These are phyloP conservation scores for Nomada fucata DNA, from an alignment of 2,888 invertebrate genomes.

Conservation along the genomic window DNA sequence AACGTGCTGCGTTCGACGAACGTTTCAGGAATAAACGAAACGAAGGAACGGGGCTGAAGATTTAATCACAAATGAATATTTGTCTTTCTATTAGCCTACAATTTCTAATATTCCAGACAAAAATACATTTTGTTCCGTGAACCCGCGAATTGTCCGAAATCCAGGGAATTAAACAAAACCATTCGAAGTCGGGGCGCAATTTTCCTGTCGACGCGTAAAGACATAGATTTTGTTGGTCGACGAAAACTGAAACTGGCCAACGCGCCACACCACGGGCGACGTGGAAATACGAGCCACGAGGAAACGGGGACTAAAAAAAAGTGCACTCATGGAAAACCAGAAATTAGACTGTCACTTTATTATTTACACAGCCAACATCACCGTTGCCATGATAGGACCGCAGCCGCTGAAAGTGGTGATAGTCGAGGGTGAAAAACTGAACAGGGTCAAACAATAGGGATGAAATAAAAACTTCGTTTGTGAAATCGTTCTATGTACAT, in stretches of 20 bases:
- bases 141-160: background rate
- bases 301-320: background rate
- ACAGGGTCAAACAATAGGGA: slow-evolving; percentile 17
- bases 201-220: background rate
- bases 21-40: no score
- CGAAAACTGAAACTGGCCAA: background rate
- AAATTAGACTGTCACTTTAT: slow-evolving; percentile 26
- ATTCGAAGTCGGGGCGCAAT: background rate
- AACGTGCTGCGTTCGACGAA: no score
- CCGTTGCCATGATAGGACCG: background rate
- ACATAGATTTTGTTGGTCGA: slow-evolving; percentile 7
- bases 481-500: slow-evolving; percentile 2
- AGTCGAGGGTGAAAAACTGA: background rate
- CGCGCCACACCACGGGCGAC: background rate
- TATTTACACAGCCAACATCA: slow-evolving; percentile 4
- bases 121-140: slow-evolving; percentile 7
- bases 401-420: background rate
- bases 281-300: background rate
- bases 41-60: no score
- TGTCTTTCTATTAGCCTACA: no score
- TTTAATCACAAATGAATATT: no score
- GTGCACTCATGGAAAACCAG: background rate
- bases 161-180: slow-evolving; percentile 20
- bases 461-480: slow-evolving; percentile 36
- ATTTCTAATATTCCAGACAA: background rate